These are phyloP conservation scores for Phenganax marumi DNA, from an alignment of 92 coral and sea anemone species.

Conservation along the genomic window DNA sequence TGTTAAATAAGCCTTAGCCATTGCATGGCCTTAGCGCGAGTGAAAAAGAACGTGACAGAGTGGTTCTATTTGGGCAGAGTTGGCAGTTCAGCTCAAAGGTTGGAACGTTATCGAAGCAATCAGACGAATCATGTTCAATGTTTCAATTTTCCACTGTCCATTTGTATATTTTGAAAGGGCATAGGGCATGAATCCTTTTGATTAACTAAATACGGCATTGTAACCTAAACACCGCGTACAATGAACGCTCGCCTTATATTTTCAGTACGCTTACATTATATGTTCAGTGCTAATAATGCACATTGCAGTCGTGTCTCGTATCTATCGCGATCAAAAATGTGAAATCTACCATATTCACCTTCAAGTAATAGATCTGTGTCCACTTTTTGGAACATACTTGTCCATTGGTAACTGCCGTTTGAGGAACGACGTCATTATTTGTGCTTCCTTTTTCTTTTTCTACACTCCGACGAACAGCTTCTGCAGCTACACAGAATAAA, in stretches of 20 bases:
- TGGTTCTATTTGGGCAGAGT: too few relatives aligned
- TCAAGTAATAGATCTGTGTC: constrained; percentile 95
- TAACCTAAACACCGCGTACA: too few relatives aligned
- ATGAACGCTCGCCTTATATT: too few relatives aligned
- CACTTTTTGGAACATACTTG: constrained; percentile 95
- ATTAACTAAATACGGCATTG: too few relatives aligned
- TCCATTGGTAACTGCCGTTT: constrained; percentile 78
- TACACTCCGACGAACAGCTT: constrained; percentile 59
- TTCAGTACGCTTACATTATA: too few relatives aligned
- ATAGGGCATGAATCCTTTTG: too few relatives aligned
- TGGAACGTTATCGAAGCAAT: neutral
- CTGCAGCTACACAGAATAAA: constrained; percentile 62
- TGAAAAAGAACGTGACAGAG: too few relatives aligned
- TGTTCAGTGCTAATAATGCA: neutral
- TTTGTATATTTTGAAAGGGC: too few relatives aligned
- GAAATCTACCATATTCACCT: constrained; percentile 50
- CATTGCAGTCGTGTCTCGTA: neutral
- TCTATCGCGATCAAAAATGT: neutral
- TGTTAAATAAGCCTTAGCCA: too few relatives aligned
- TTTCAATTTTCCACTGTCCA: too few relatives aligned
- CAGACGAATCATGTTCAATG: too few relatives aligned
- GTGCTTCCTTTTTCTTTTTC: constrained; percentile 37
- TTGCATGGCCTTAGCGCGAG: too few relatives aligned
- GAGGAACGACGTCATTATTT: constrained; percentile 64
- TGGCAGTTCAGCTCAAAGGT: neutral